Evolutionary conservation across 2,113 vertebrate species (phyloP).

Genomic region (Limnothrissa miodon): DNA sequence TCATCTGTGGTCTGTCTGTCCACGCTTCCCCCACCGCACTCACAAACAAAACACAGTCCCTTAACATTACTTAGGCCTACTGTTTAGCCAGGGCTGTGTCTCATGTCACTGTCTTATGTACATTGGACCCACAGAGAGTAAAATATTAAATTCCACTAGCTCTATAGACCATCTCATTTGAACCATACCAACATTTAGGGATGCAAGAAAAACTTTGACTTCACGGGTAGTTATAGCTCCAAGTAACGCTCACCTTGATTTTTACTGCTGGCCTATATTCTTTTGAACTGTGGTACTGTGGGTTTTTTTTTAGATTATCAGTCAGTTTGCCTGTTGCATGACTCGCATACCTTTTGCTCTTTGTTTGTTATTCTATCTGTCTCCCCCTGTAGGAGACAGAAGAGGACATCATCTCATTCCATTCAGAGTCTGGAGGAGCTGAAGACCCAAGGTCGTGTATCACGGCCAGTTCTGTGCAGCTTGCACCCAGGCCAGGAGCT

Average conservation of each 20-base stretch:
- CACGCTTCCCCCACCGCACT: neutral
- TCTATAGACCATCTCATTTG: no score
- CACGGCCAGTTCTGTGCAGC: slow-evolving; percentile 76
- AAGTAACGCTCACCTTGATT: neutral
- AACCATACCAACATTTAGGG: no score
- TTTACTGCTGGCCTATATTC: neutral
- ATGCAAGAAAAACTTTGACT: no score
- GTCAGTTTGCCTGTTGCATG: neutral
- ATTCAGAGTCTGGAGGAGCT: slow-evolving; percentile 72
- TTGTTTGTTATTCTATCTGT: neutral
- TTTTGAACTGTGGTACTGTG: neutral
- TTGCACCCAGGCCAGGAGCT: slow-evolving; percentile 82
- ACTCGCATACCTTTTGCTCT: neutral
- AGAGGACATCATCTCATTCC: slow-evolving; percentile 76
- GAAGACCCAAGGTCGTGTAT: slow-evolving; percentile 63
- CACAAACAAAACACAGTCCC: neutral
- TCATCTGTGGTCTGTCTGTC: neutral
- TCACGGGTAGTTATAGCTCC: no score
- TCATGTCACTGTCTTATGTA: neutral
- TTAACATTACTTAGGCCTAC: no score
- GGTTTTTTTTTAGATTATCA: neutral
- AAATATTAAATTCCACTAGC: no score
- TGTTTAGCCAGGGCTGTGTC: neutral
- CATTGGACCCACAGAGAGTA: neutral
- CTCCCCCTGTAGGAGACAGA: slow-evolving; percentile 83